A percentile compares a stretch with the other conserved stretches of the same genome.
These are phyloP conservation scores for Stenichneumon culpator DNA, from an alignment of 2,888 invertebrate species.

Conservation along the genomic window DNA sequence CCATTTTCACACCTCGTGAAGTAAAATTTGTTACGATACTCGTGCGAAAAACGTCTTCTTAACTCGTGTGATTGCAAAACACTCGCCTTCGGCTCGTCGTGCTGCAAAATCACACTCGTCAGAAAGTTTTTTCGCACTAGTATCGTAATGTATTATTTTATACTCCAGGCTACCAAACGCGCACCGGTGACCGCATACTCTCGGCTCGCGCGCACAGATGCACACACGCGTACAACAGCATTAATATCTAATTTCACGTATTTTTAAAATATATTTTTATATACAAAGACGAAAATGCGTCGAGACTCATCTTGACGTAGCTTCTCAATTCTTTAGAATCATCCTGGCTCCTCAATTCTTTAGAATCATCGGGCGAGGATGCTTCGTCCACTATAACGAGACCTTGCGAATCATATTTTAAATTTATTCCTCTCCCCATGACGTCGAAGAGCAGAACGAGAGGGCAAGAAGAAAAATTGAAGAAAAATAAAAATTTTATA, in stretches of 20 bases:
- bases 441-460: background rate
- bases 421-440: constrained; percentile 6
- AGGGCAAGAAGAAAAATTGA: background rate
- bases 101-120: too few species aligned
- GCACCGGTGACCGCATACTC: background rate
- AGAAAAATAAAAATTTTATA: background rate
- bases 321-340: background rate
- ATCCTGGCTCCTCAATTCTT: too few species aligned
- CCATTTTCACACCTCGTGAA: too few species aligned
- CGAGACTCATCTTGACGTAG: too few species aligned
- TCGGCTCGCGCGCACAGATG: background rate
- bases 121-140: too few species aligned
- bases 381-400: constrained; percentile 8
- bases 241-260: too few species aligned
- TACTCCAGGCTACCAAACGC: too few species aligned
- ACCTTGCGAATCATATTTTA: constrained; percentile 3
- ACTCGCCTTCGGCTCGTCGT: too few species aligned
- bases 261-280: background rate
- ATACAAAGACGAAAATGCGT: background rate
- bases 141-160: too few species aligned
- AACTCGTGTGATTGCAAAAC: too few species aligned
- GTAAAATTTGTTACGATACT: too few species aligned
- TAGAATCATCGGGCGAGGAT: background rate
- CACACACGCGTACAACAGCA: background rate
- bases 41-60: too few species aligned